Percentiles rank a stretch among this genome's conserved stretches.
Evolutionary conservation across 2,113 vertebrate genomes (phyloP).

Genomic region (Psilopsiagon aurifrons): DNA sequence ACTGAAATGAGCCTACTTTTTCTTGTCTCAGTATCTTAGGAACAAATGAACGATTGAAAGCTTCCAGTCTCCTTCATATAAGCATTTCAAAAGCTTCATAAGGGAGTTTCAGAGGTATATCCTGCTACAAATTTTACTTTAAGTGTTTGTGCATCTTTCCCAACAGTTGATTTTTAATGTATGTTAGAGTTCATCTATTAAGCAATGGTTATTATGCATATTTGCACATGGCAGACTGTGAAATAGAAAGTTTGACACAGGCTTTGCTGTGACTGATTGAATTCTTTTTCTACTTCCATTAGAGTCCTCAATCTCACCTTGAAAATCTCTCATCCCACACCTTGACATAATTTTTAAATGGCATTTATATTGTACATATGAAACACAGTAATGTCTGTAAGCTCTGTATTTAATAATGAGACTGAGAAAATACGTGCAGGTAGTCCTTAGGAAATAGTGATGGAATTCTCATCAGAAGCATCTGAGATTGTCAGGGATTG

Average conservation of each 20-base stretch:
- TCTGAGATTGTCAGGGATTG: background rate
- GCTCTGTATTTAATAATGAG: conserved; percentile 6
- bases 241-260: background rate
- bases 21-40: background rate
- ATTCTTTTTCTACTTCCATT: conserved; percentile 17
- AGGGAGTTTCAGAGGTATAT: background rate
- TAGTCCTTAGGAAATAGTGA: background rate
- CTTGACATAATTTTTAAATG: conserved; percentile 29
- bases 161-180: background rate
- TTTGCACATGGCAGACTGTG: background rate
- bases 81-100: background rate
- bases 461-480: background rate
- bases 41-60: conserved; percentile 2
- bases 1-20: background rate
- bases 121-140: background rate
- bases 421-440: background rate
- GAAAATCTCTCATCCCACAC: conserved; percentile 33
- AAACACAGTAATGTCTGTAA: background rate
- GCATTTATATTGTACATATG: background rate
- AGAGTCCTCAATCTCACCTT: conserved; percentile 32
- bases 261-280: background rate
- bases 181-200: conserved; percentile 4
- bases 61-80: background rate
- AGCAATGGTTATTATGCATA: background rate
- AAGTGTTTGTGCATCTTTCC: background rate